Base-by-base conservation (phyloP, 2,113 vertebrate genomes). In the Gnathonemus longibarbis region DNA sequence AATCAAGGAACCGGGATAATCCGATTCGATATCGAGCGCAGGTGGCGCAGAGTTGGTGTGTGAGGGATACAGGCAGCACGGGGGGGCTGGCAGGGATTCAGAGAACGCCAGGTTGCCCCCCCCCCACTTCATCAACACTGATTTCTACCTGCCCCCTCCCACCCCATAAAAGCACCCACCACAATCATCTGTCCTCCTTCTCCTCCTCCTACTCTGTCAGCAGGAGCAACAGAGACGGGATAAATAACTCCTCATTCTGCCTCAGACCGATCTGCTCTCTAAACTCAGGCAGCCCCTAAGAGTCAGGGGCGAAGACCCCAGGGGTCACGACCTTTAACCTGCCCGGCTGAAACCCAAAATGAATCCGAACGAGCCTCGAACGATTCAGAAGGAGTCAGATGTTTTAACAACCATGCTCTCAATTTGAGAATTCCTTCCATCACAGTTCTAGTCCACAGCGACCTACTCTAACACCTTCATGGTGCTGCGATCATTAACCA, bases 1-100 rank as follows among this genome's bases (percentile, higher is more conserved):
- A 87, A 92, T 93, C 92, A 93, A 93, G 94, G 94, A 94, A 93
- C 93, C 91, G 90, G 94, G 92, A 93, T 93, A 88, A 91, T 96
- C 96, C 95, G 93, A 94, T 95, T 95, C 92, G 88, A 89, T 83
- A 88, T 90, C 92, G 91, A 95, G 94, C 94, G 95, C 94, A 92
- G 92, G 90, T 94, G 94, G 93, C 94, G 93, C 93, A 92, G 91
- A 92, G 89, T 90, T 62, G 84, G 24, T 10, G 86, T 19, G n/a
- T 88, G 45, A 9, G 31, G 5, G 7, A 42, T 90, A 35, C 7
- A 10, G 35, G 39, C 70, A 85, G 27, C 31, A 48, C n/a, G 9
- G 62, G 9, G 77, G 27, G 48, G 87, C 42, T 13, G 9, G 74
- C 42, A 10, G 31, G 39, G 24, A 49, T 84, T 89, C 35, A 10